phyloP scores from a whole-genome alignment of 2,797 vertebrate species.

The Sebastiscus albofasciatus region DNA sequence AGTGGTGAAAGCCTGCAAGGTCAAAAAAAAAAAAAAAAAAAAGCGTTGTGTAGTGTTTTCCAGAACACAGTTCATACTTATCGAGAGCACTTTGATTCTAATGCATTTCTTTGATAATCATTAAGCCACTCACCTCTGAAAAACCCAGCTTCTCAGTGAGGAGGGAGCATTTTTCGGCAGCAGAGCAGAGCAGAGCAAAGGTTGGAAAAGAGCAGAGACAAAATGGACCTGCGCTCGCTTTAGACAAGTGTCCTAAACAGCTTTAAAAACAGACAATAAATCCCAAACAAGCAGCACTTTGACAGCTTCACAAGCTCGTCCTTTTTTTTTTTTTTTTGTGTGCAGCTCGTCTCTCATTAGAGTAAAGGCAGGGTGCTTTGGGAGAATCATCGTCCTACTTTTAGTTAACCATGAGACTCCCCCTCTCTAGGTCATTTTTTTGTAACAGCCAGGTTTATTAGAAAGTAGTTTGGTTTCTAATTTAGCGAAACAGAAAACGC shows the following conservation, averaged over 20 bases:
- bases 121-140: constrained; percentile 75
- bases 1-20: constrained; percentile 5
- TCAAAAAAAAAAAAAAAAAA: neutral
- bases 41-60: constrained; percentile 7
- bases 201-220: constrained; percentile 60
- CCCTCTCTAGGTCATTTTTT: constrained; percentile 62
- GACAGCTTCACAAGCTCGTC: constrained; percentile 57
- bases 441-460: constrained; percentile 45
- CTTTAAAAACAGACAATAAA: constrained; percentile 63
- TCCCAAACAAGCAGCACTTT: constrained; percentile 49
- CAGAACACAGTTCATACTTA: neutral
- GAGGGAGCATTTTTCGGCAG: constrained; percentile 42
- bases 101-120: constrained; percentile 65
- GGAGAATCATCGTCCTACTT: constrained; percentile 57
- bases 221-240: constrained; percentile 34
- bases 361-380: constrained; percentile 55
- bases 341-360: constrained; percentile 54
- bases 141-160: constrained; percentile 43
- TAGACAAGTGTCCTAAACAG: constrained; percentile 47
- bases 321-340: neutral
- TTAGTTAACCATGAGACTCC: constrained; percentile 68
- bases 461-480: constrained; percentile 53
- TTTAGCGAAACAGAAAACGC: constrained; percentile 35
- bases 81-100: constrained; percentile 40
- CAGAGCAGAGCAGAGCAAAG: constrained; percentile 64